Evolutionary conservation across 2,113 vertebrate genomes (phyloP), one percentile per base, ranked within the genome.

Genomic region (Tachysurus fulvidraco): DNA sequence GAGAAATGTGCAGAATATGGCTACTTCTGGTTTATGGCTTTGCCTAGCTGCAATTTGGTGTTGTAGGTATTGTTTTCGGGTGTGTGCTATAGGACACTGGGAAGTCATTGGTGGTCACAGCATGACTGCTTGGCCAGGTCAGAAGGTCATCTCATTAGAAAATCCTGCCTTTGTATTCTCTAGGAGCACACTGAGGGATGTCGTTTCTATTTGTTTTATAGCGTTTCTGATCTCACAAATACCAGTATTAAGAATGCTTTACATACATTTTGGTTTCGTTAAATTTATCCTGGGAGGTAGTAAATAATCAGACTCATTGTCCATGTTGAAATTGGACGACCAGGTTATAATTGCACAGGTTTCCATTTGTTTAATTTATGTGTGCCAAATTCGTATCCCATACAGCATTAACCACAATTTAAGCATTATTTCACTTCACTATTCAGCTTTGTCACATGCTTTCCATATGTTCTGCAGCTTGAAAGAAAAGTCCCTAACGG

Each of bases 21-120:
- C 30, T 44, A 9, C 30, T 60, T 30, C 19, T 2, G 57, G 25
- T 0, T 19, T 80, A 25, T 2, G 19, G 21, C 12, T 73, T 84
- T 73, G 52, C 88, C 87, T 86, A 90, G 80, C 84, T 91, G 69
- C 91, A 89, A 90, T 91, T 50, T 28, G 21, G 93, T 92, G 92
- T 92, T 92, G 85, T 87, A 90, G 82, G 5, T 90, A 89, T 92
- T 93, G 94, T 92, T 91, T 93, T 91, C 67, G 83, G 92, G 93
- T 93, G 94, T 91, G 77, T 88, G 76, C 78, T 87, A 89, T 87
- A 89, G 91, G 83, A 88, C 88, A 92, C 90, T 88, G 57, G 86
- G 84, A 83, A 88, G 80, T 91, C 67, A 84, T 84, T 91, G 62
- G 88, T 81, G 67, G 67, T 84, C 67, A 57, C 28, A 44, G 67